Conservation (phyloP, 1,140 invertebrate genomes). For the Uloborus diversus region DNA sequence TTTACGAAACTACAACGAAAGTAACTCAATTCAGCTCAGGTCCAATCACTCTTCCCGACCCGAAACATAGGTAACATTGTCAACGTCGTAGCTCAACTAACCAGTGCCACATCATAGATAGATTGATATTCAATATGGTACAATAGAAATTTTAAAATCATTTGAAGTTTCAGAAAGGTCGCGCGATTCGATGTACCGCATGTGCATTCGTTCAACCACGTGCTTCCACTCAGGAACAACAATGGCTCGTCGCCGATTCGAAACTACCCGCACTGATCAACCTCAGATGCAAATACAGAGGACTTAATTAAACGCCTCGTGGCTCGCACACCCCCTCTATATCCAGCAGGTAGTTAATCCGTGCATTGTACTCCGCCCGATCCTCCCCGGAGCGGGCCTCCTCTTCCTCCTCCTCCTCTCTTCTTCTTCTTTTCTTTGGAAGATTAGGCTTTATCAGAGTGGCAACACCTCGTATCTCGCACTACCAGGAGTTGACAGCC, state of each 20-base stretch:
- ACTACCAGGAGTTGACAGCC: slow-evolving; percentile 44
- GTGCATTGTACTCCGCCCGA: slow-evolving; percentile 3
- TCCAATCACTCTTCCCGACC: too few relatives aligned
- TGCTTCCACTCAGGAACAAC: neutral
- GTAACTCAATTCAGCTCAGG: too few relatives aligned
- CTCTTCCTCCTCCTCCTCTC: neutral
- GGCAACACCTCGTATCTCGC: slow-evolving; percentile 50
- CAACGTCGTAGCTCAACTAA: too few relatives aligned
- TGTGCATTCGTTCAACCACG: neutral
- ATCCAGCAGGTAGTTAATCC: slow-evolving; percentile 47
- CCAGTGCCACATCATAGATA: too few relatives aligned
- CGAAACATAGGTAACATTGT: too few relatives aligned
- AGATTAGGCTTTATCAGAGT: slow-evolving; percentile 52
- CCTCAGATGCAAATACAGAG: slow-evolving; percentile 50
- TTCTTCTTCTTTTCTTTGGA: slow-evolving; percentile 47
- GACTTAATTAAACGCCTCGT: slow-evolving; percentile 41
- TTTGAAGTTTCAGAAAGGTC: too few relatives aligned
- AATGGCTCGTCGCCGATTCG: neutral
- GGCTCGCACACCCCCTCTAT: neutral
- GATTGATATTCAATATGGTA: too few relatives aligned
- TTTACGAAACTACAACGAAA: too few relatives aligned
- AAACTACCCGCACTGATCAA: slow-evolving; percentile 13
- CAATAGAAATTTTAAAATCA: too few relatives aligned
- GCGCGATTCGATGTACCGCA: neutral
- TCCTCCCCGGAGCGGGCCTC: neutral